Evolutionary conservation across 35 echinoderm and acorn worm genomes (phyloP), one percentile per base, ranked within the genome.

Genomic region (Apostichopus parvimensis): DNA sequence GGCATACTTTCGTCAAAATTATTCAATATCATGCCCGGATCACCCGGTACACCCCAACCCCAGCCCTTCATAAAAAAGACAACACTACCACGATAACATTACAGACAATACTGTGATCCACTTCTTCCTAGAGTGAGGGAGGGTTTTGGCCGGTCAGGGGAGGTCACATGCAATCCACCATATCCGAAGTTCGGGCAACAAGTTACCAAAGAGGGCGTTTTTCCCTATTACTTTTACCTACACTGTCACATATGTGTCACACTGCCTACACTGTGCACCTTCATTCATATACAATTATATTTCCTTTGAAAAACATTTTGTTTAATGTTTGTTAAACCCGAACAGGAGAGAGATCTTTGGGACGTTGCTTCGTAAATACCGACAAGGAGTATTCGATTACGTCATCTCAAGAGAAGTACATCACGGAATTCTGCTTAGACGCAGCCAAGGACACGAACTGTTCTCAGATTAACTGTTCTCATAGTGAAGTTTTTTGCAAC

Each of bases 351-450:
- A 25, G 86, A 8, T 22, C 58, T 15, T 28, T 88, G 9, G 86
- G 86, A 14, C 21, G 86, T 15, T 88, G 86, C 86, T 88, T 88
- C 52, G 62, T 88, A 2, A 88, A 60, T 20, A 62, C 28, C 6
- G 5, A 68, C 9, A 45, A 8, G 5, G 8, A n/a, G 10, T 12
- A 22, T 9, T 61, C 71, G 0, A 8, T 88, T 8, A 54, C 64
- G n/a, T 6, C 22, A 58, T 72, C 60, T 5, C 86, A 88, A 26
- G 86, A 88, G 62, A 10, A 8, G 7, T 88, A 65, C 61, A 45
- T 88, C 8, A 88, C 86, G n/a, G 86, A 88, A 28, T 88, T 88
- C 61, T 88, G 86, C 26, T 28, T 88, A 14, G 86, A 88, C 7
- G 61, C 71, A 26, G 86, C 86, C 4, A 45, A 66, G 20, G 20